phyloP scores from a whole-genome alignment of 2,113 vertebrate genomes.

The Vicugna pacos region DNA sequence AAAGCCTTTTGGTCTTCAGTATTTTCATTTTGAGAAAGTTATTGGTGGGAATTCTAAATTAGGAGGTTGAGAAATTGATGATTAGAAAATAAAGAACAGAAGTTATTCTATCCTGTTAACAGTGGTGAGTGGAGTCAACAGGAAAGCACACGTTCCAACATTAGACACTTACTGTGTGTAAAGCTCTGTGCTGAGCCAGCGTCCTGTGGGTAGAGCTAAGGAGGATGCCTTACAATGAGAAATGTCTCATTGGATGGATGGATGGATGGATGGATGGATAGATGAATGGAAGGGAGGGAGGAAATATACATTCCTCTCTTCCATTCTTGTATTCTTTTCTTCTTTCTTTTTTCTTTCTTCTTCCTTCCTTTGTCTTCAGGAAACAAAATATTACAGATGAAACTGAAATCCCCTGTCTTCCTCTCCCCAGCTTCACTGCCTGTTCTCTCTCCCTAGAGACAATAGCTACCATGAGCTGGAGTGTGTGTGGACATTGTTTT shows the following conservation, averaged over 20 bases:
- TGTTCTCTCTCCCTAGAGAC: background rate
- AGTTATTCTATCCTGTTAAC: background rate
- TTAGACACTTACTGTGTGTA: rapidly evolving
- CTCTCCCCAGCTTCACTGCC: background rate
- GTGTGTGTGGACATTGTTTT: background rate
- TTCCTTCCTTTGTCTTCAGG: background rate
- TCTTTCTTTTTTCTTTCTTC: background rate
- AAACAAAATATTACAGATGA: background rate
- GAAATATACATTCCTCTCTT: background rate
- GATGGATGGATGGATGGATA: background rate
- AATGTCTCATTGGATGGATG: background rate
- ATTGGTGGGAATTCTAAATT: background rate
- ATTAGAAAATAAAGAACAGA: background rate
- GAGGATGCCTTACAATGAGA: background rate
- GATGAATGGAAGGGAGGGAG: no score
- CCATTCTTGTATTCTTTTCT: background rate
- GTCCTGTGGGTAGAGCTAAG: background rate
- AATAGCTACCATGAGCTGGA: background rate
- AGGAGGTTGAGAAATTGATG: background rate
- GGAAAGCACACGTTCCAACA: background rate
- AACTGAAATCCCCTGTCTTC: background rate
- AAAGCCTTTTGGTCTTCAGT: background rate
- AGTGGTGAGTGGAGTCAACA: no score
- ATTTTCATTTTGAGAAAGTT: background rate
- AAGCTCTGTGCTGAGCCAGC: background rate